Evolutionary conservation across 2,888 invertebrate genomes (phyloP), one percentile per base, ranked within the genome.

Genomic region (Mythimna albipuncta): DNA sequence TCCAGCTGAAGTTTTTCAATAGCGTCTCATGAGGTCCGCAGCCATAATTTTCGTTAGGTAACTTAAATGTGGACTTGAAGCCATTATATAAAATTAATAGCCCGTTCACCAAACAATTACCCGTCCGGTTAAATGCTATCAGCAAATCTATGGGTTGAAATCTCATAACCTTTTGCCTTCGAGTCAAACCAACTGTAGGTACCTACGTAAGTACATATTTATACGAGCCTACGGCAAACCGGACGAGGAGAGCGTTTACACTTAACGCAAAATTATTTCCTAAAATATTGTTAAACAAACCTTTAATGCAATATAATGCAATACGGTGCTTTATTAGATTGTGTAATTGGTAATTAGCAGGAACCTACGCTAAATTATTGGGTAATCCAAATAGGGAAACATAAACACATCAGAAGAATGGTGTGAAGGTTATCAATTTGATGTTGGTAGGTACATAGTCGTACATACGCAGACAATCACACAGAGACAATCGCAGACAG

Each of bases 111-210:
- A 94, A 95, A 95, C 95, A 95, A 95, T 95, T 94, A 94, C 92
- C 90, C 90, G 91, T 90, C 90, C 94, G 89, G 93, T 93, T 94
- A 93, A 95, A 95, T 93, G 94, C 93, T 95, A 95, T 95, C 95
- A 93, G 93, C 90, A 88, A 93, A 95, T 95, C 94, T 95, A 93
- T 93, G 92, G 94, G 92, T 94, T 91, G 91, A 94, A 93, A 95
- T 95, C 94, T 94, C 91, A 90, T 95, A 95, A 95, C 94, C 94
- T 95, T 94, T 94, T 94, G 94, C 93, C 93, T 94, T 91, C 89
- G 92, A 94, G 93, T 91, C 90, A 92, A 93, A 91, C 89, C 88
- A 90, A 89, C 72, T 72, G 72, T 57, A 47, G 35, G 47, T 41
- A 65, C 41, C 2, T 57, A 55, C 19, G 38, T 63, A 57, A 26